Evolutionary conservation across 2,888 invertebrate genomes (phyloP), one percentile per base, ranked within the genome.

Genomic region (Aethes cnicana): DNA sequence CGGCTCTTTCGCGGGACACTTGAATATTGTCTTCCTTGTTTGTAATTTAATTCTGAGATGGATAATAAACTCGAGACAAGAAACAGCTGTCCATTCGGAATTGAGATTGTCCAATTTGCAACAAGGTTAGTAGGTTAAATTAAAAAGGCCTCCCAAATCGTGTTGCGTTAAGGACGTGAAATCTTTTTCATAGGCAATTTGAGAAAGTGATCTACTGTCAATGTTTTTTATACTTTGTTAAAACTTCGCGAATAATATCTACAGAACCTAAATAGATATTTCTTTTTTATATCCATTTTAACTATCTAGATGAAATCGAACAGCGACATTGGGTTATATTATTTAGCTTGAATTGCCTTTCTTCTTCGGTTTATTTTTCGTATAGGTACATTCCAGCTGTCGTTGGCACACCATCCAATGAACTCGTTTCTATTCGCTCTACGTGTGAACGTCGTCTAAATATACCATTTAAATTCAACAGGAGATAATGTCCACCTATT

Each of bases 391-490:
- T 77, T 76, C 77, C 76, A 71, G 69, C 70, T 73, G 74, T 75
- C 81, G 77, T 83, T 80, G 77, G 77, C 74, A 74, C 73, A 73
- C 74, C 72, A 76, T 81, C 72, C 79, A 83, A 85, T 84, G 80
- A 75, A 81, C 80, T 75, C 84, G 81, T 85, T 87, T 83, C 84
- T 83, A 84, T 84, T 79, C 83, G 75, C 72, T 73, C 75, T 81
- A 79, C 80, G 81, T 69, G 73, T 75, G 73, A 72, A 73, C 74
- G 70, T 74, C 77, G 76, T 80, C 78, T 83, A 83, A 85, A 84
- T 79, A 75, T 77, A 81, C 77, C 72, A 86, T 87, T 87, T 85
- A 80, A 81, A 86, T 85, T 86, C 85, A 85, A 83, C 72, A 80
- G 72, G 79, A 72, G 78, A 75, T 74, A 74, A 78, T 69, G 69